phyloP scores from a whole-genome alignment of 2,888 invertebrate genomes.

The Nudaria mundana region DNA sequence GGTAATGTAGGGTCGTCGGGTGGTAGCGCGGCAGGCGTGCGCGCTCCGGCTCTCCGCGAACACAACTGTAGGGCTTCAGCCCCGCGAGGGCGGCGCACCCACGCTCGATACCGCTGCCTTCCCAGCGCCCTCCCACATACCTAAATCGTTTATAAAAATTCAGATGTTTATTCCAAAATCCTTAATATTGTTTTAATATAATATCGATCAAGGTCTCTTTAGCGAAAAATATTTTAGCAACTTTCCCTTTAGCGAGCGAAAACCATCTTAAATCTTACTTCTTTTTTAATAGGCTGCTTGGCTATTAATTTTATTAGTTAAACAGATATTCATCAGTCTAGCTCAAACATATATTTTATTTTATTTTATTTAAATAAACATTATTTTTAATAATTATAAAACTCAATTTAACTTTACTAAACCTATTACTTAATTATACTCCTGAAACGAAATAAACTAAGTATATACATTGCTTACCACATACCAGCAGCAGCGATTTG shows the following conservation, averaged over 20 bases:
- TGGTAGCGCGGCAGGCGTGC: slow-evolving; percentile 45
- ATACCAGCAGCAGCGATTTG: too few species aligned
- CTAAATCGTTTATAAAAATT: slow-evolving; percentile 66
- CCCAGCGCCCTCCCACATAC: slow-evolving; percentile 74
- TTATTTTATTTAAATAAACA: too few species aligned
- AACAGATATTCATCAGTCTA: too few species aligned
- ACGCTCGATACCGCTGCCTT: slow-evolving; percentile 77
- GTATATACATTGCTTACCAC: too few species aligned
- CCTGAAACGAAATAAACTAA: too few species aligned
- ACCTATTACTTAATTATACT: too few species aligned
- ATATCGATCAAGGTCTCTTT: slow-evolving; percentile 13
- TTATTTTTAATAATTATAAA: too few species aligned
- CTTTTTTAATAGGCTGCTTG: too few species aligned
- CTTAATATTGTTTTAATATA: slow-evolving; percentile 20
- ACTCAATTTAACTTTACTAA: too few species aligned
- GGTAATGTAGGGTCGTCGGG: slow-evolving; percentile 33
- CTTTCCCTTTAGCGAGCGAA: slow-evolving; percentile 4
- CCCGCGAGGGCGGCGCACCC: slow-evolving; percentile 74
- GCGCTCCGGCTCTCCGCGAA: slow-evolving; percentile 57
- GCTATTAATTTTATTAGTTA: too few species aligned
- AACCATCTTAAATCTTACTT: too few species aligned
- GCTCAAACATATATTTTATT: too few species aligned
- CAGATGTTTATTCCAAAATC: slow-evolving; percentile 52
- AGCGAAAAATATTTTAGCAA: slow-evolving; percentile 7
- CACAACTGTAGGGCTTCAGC: slow-evolving; percentile 71